Conservation (phyloP, 2,797 vertebrate genomes). For the Alectoris magna region DNA sequence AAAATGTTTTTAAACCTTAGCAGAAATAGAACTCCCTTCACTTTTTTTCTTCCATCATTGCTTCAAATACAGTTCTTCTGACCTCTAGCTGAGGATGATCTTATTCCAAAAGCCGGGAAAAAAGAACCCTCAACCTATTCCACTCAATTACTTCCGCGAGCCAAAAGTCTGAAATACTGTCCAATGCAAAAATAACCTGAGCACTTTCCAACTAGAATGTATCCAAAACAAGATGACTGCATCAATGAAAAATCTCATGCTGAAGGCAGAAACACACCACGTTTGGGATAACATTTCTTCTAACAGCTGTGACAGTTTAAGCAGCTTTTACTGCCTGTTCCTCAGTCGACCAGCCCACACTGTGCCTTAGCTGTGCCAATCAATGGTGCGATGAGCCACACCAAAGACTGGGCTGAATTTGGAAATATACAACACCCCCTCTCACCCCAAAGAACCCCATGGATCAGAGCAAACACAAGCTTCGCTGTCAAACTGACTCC, state of each 20-base stretch:
- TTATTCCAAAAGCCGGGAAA: neutral
- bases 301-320: neutral
- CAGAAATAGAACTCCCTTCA: neutral
- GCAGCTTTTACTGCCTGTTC: neutral
- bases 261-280: neutral
- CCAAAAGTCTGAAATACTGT: neutral
- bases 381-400: neutral
- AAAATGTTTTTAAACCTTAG: neutral
- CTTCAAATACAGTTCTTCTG: neutral
- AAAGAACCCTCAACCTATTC: neutral
- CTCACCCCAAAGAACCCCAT: neutral
- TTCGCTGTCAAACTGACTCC: neutral
- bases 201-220: neutral
- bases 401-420: neutral
- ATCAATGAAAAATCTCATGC: neutral
- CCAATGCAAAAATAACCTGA: neutral
- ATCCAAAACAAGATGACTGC: neutral
- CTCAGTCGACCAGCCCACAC: accelerated
- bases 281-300: neutral
- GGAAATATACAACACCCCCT: neutral
- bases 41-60: neutral
- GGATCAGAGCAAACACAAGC: neutral
- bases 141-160: neutral
- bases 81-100: neutral
- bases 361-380: neutral